phyloP scores from a whole-genome alignment of 2,113 vertebrate species.

The Toxostoma redivivum region DNA sequence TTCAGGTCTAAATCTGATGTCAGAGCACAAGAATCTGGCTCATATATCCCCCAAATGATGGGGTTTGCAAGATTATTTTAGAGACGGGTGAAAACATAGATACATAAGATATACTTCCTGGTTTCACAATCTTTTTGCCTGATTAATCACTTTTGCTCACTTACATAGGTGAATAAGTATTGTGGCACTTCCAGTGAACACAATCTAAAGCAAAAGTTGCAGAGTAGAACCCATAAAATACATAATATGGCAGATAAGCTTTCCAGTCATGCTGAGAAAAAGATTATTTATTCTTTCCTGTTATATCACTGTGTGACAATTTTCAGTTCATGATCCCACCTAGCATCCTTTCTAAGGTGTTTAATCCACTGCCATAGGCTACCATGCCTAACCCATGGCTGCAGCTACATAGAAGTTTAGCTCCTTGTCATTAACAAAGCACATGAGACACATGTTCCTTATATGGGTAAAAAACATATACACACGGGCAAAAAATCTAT shows the following conservation, averaged over 20 bases:
- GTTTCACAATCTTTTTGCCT: conserved; percentile 17
- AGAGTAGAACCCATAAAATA: not conserved
- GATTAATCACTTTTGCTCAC: not conserved
- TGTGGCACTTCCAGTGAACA: not conserved
- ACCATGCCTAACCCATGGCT: not conserved
- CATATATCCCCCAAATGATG: not conserved
- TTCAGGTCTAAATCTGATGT: conserved; percentile 32
- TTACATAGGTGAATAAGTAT: not conserved
- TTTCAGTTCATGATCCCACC: conserved; percentile 4
- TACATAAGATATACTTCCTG: not conserved
- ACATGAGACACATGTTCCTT: not conserved
- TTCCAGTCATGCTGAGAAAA: not conserved
- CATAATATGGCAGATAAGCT: not conserved
- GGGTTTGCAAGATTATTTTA: not conserved
- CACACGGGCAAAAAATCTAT: not conserved
- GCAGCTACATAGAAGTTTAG: not conserved
- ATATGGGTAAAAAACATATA: not conserved
- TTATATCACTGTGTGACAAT: not conserved
- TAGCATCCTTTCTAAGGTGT: not conserved
- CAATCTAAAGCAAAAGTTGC: not conserved
- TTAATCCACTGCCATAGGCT: not conserved
- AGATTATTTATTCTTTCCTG: conserved; percentile 7
- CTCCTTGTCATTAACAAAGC: not conserved
- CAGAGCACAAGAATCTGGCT: conserved; percentile 11
- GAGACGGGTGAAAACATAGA: not conserved